phyloP scores from a whole-genome alignment of 2,113 vertebrate genomes.

The Macrotus californicus region DNA sequence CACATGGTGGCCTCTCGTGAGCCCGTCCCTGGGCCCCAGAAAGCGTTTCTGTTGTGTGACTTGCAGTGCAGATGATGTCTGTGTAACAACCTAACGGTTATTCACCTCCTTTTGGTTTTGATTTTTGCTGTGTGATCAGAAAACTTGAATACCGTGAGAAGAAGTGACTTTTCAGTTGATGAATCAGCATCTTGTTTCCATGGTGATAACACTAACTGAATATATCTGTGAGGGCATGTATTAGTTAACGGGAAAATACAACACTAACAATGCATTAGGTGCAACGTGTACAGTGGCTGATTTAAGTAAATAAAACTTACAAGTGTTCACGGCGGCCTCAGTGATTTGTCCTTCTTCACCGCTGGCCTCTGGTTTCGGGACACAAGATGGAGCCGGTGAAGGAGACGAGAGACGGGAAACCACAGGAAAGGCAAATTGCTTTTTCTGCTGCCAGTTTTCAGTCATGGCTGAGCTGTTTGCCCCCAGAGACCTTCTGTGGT shows the following conservation, averaged over 20 bases:
- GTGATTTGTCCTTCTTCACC: conserved; percentile 71
- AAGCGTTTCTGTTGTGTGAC: conserved; percentile 85
- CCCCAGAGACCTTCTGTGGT: not conserved
- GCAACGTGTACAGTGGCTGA: conserved; percentile 94
- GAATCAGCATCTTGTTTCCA: conserved; percentile 94
- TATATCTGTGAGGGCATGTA: conserved; percentile 97
- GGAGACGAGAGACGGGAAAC: not conserved
- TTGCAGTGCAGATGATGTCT: conserved; percentile 87
- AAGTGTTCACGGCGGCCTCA: conserved; percentile 86
- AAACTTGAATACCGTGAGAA: conserved; percentile 92
- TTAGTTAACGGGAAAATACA: conserved; percentile 90
- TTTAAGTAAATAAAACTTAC: conserved; percentile 94
- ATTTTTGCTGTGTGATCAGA: conserved; percentile 90
- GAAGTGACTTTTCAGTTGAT: conserved; percentile 92
- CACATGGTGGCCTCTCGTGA: conserved; percentile 46
- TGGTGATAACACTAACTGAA: conserved; percentile 94
- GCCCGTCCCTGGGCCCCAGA: conserved; percentile 77
- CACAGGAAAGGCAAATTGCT: not conserved
- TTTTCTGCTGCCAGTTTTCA: not conserved
- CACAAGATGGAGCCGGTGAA: not conserved
- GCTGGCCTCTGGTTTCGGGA: not conserved
- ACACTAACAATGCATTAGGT: conserved; percentile 92
- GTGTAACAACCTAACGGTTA: conserved; percentile 85
- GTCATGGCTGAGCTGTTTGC: not conserved
- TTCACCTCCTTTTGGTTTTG: conserved; percentile 79